Conservation (phyloP, 2,888 invertebrate species). For the Muschampia plurimacula region DNA sequence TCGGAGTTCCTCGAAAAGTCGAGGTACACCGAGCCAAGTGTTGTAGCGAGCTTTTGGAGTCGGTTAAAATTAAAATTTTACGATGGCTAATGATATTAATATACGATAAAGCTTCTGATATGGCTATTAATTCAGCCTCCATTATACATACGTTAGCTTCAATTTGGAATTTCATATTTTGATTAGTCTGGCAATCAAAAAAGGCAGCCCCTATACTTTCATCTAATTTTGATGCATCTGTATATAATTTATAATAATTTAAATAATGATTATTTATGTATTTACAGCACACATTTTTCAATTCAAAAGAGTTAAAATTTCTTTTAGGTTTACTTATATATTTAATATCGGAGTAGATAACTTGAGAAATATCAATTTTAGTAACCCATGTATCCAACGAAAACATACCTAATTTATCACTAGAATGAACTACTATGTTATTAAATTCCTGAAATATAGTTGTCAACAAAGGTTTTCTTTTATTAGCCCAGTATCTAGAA, state of each 20-base stretch:
- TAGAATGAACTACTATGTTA: background rate
- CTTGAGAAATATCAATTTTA: background rate
- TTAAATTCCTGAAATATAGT: background rate
- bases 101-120: constrained; percentile 40
- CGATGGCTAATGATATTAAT: constrained; percentile 6
- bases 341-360: background rate
- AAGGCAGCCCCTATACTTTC: constrained; percentile 25
- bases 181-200: constrained; percentile 20
- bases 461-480: constrained; percentile 16
- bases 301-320: background rate
- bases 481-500: constrained; percentile 18
- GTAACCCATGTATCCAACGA: constrained; percentile 23
- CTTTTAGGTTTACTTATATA: background rate
- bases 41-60: constrained; percentile 40
- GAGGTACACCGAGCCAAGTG: constrained; percentile 44
- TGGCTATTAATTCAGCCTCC: constrained; percentile 41
- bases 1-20: constrained; percentile 40
- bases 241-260: constrained; percentile 23
- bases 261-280: constrained; percentile 15
- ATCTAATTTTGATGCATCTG: constrained; percentile 17
- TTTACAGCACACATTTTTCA: constrained; percentile 7
- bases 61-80: constrained; percentile 36
- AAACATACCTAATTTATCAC: constrained; percentile 26
- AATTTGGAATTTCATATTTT: constrained; percentile 32
- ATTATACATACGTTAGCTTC: constrained; percentile 35